Conservation (phyloP, 2,113 vertebrate species). For the Candoia aspera region DNA sequence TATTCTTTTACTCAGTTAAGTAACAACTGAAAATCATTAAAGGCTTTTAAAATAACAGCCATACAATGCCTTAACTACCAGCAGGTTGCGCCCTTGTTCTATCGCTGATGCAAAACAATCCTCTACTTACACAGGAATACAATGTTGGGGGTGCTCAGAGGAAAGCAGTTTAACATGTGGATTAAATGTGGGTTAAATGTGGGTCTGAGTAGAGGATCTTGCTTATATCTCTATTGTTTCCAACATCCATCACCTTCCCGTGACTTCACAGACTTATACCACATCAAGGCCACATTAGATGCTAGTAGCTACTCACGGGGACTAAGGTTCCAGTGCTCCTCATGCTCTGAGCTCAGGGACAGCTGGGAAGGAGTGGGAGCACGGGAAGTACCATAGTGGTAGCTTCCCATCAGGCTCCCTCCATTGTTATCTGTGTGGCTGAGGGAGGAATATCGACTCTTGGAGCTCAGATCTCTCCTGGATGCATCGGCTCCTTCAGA, state of each 20-base stretch:
- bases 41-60: neutral
- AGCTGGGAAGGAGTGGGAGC: slow-evolving; percentile 50
- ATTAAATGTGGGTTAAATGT: neutral
- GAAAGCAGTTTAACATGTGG: neutral
- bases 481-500: slow-evolving; percentile 15
- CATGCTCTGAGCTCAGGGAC: slow-evolving; percentile 16
- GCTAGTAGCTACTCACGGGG: slow-evolving; percentile 61
- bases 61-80: neutral
- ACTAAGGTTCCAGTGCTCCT: slow-evolving; percentile 64
- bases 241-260: neutral
- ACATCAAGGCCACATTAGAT: neutral
- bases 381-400: slow-evolving; percentile 16
- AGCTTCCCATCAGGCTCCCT: slow-evolving; percentile 64
- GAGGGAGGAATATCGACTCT: slow-evolving; percentile 48
- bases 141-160: neutral
- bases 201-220: neutral
- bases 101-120: neutral
- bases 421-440: slow-evolving; percentile 46
- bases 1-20: neutral
- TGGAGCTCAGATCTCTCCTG: slow-evolving; percentile 36
- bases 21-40: neutral
- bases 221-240: neutral
- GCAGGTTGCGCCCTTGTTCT: slow-evolving; percentile 10
- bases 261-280: neutral
- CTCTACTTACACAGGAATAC: neutral